Percentiles rank a stretch among this genome's conserved stretches.
Conservation (phyloP, 2,888 invertebrate genomes). For the Ormyrus rosae region DNA sequence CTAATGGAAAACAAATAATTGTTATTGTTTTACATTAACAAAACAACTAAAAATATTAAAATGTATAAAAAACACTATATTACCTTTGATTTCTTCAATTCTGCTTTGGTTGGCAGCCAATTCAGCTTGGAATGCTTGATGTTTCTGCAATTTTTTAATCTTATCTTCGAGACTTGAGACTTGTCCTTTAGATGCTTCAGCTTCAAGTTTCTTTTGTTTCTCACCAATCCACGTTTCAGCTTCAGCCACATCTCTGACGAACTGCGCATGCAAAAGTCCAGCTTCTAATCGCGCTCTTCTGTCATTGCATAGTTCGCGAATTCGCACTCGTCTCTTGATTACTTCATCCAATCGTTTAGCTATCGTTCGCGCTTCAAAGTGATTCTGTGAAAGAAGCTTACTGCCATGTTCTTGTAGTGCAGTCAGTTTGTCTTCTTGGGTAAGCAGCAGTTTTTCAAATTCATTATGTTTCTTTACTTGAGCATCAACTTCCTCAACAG, state of each 20-base stretch:
- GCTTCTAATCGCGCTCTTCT: constrained; percentile 85
- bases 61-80: not conserved
- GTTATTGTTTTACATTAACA: constrained; percentile 12
- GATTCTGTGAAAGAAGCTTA: constrained; percentile 91
- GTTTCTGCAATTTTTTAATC: constrained; percentile 95
- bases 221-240: constrained; percentile 94
- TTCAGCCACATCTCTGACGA: constrained; percentile 93
- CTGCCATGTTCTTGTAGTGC: constrained; percentile 89
- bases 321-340: constrained; percentile 81
- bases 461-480: constrained; percentile 95
- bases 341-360: constrained; percentile 86
- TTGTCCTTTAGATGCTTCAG: constrained; percentile 85
- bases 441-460: constrained; percentile 92
- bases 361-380: constrained; percentile 91
- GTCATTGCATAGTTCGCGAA: constrained; percentile 82
- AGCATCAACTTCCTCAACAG: constrained; percentile 92
- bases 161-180: constrained; percentile 94
- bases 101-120: constrained; percentile 90
- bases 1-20: constrained; percentile 40
- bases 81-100: constrained; percentile 86
- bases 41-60: not conserved
- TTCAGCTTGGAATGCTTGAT: constrained; percentile 96
- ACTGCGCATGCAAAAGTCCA: constrained; percentile 90
- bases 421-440: constrained; percentile 91
- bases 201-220: constrained; percentile 90